Percentiles rank a stretch among this genome's conserved stretches.
Evolutionary conservation across 2,888 invertebrate genomes (phyloP).

Genomic region (Willowsia nigromaculata): DNA sequence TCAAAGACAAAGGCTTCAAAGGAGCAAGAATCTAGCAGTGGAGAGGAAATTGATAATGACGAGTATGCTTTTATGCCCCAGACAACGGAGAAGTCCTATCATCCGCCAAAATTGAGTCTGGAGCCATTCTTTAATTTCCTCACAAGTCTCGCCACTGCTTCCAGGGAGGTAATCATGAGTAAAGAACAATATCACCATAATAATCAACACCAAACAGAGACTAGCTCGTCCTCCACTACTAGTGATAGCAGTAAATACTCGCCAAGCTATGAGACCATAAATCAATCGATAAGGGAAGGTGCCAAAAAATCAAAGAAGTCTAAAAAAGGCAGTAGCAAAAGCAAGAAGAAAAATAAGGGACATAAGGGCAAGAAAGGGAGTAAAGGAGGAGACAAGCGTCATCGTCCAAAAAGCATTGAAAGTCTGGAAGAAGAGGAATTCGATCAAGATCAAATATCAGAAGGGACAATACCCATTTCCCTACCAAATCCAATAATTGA

Average conservation of each 20-base stretch:
- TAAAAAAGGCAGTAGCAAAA: conserved; percentile 51
- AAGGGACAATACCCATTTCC: conserved; percentile 49
- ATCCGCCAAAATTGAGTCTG: conserved; percentile 66
- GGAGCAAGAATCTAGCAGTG: background rate
- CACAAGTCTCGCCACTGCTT: conserved; percentile 66
- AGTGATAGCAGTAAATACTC: conserved; percentile 49
- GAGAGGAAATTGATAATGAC: conserved; percentile 25
- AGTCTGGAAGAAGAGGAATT: conserved; percentile 45
- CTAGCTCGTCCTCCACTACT: background rate
- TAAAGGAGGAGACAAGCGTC: conserved; percentile 49
- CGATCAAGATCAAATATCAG: background rate
- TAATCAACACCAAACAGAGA: background rate
- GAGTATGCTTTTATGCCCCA: conserved; percentile 49
- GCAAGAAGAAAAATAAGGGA: conserved; percentile 45
- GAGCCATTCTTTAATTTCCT: conserved; percentile 73
- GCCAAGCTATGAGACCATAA: conserved; percentile 66
- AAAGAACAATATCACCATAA: conserved; percentile 53
- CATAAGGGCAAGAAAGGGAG: conserved; percentile 45
- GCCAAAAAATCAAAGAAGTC: conserved; percentile 61
- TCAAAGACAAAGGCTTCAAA: conserved; percentile 46
- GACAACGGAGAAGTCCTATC: conserved; percentile 54
- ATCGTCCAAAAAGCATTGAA: conserved; percentile 34
- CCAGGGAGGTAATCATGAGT: conserved; percentile 62
- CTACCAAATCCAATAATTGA: conserved; percentile 64
- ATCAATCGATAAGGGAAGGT: conserved; percentile 64